Percentiles rank a stretch among this genome's conserved stretches.
phyloP scores from a whole-genome alignment of 2,797 vertebrate genomes.

The Rhinichthys osculus region DNA sequence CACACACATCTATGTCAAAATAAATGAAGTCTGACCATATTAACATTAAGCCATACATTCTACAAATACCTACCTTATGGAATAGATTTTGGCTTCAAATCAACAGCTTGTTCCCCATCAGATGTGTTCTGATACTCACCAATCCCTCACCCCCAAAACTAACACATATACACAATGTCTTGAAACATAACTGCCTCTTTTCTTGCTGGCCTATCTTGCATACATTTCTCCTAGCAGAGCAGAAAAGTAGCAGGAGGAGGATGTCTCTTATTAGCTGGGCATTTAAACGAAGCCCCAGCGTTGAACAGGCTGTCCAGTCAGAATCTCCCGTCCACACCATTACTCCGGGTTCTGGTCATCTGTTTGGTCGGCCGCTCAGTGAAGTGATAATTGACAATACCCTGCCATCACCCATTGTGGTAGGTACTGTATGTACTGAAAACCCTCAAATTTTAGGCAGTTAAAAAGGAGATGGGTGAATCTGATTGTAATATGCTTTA shows the following conservation, averaged over 20 bases:
- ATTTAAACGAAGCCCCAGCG: slow-evolving; percentile 87
- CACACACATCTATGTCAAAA: background rate
- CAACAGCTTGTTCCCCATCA: background rate
- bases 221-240: slow-evolving; percentile 15
- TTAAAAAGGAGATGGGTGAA: background rate
- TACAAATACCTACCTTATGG: background rate
- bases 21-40: background rate
- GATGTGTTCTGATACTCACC: background rate
- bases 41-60: background rate
- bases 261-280: slow-evolving; percentile 91
- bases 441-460: background rate
- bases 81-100: background rate
- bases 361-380: slow-evolving; percentile 86
- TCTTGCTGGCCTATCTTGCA: background rate
- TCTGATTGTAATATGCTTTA: background rate
- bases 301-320: slow-evolving; percentile 78
- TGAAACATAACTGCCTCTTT: background rate
- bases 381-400: slow-evolving; percentile 83
- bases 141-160: background rate
- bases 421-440: slow-evolving; percentile 61
- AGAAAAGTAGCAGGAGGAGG: slow-evolving; percentile 86
- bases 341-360: slow-evolving; percentile 75
- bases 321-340: slow-evolving; percentile 70
- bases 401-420: slow-evolving; percentile 88
- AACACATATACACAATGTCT: background rate